Evolutionary conservation across 1,140 invertebrate species (phyloP).

Genomic region (Mycetomoellerius zeteki): DNA sequence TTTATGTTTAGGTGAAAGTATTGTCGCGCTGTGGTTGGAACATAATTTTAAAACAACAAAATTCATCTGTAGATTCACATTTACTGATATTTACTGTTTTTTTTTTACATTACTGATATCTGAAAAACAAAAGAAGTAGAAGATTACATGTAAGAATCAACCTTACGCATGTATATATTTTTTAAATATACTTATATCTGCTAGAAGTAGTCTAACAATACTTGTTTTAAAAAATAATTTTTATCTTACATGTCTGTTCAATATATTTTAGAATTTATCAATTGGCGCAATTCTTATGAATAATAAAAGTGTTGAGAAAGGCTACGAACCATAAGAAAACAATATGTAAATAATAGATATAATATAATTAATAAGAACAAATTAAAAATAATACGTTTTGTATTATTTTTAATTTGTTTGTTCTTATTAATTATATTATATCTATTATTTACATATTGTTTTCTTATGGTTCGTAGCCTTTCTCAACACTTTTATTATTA

Average conservation of each 20-base stretch:
- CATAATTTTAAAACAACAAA: constrained; percentile 8
- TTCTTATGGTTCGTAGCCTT: too few relatives aligned
- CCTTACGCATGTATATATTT: neutral
- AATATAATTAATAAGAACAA: too few relatives aligned
- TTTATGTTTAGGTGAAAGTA: constrained; percentile 3
- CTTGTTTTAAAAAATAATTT: constrained; percentile 24
- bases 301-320: too few relatives aligned
- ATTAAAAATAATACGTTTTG: too few relatives aligned
- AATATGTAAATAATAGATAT: too few relatives aligned
- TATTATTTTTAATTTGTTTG: too few relatives aligned
- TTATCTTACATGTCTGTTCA: neutral
- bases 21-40: neutral
- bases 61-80: neutral
- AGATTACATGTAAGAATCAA: neutral
- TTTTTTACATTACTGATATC: neutral
- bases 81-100: neutral
- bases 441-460: too few relatives aligned
- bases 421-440: too few relatives aligned
- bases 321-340: too few relatives aligned
- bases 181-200: constrained; percentile 2
- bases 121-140: constrained; percentile 3
- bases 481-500: too few relatives aligned
- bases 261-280: constrained; percentile 47
- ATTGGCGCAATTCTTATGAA: constrained; percentile 39
- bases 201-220: constrained; percentile 23